phyloP scores from a whole-genome alignment of 2,113 vertebrate species.

The Grammomys dolichurus region DNA sequence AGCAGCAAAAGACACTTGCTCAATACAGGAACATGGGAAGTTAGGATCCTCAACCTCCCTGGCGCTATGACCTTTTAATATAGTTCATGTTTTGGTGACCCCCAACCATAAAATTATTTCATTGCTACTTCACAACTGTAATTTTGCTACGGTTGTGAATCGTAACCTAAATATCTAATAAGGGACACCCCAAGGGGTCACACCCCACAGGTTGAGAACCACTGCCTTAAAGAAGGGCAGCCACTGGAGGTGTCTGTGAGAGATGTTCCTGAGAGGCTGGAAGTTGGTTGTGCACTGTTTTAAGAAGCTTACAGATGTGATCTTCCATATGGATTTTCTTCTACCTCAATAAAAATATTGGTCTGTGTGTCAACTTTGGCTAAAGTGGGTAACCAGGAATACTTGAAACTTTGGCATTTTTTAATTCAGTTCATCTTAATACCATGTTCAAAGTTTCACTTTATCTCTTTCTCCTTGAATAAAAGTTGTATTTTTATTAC shows the following conservation, averaged over 20 bases:
- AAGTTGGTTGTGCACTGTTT: not conserved
- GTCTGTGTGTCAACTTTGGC: conserved; percentile 11
- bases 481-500: not conserved
- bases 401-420: not conserved
- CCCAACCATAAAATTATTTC: not conserved
- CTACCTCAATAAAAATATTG: not conserved
- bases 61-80: not conserved
- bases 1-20: not conserved
- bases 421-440: not conserved
- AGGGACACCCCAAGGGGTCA: not conserved
- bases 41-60: not conserved
- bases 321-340: not conserved
- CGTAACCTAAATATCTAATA: not conserved
- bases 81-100: not conserved
- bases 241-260: not conserved
- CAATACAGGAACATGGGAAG: not conserved
- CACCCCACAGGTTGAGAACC: not conserved
- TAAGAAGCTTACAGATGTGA: not conserved
- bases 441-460: not conserved
- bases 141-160: not conserved
- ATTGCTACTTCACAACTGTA: not conserved
- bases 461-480: not conserved
- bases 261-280: not conserved
- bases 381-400: conserved; percentile 34
- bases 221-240: not conserved